A percentile compares a stretch with the other conserved stretches of the same genome.
phyloP scores from a whole-genome alignment of 2,797 vertebrate species.

The Sebastes vulpes region DNA sequence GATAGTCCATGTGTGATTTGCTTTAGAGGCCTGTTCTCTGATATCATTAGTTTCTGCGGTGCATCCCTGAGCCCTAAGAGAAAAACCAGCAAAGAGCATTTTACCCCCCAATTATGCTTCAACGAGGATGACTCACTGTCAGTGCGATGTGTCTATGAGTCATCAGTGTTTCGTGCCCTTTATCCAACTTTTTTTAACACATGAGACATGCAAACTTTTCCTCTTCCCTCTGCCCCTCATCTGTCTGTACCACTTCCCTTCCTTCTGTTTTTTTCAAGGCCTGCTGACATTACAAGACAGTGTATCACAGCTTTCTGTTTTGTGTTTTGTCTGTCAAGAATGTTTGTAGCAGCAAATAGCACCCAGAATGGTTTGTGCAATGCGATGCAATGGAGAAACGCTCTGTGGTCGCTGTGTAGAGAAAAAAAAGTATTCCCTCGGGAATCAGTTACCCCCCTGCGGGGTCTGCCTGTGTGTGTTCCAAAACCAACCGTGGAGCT shows the following conservation, averaged over 20 bases:
- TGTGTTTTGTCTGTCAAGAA: constrained; percentile 5
- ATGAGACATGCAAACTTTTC: constrained; percentile 23
- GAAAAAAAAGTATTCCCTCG: constrained; percentile 46
- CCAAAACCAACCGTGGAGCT: constrained; percentile 35
- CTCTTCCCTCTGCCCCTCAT: not conserved
- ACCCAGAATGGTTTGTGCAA: constrained; percentile 44
- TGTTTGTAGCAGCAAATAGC: constrained; percentile 27
- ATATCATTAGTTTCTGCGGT: constrained; percentile 44
- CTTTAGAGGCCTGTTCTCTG: constrained; percentile 31
- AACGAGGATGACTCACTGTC: constrained; percentile 69
- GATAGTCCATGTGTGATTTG: constrained; percentile 1
- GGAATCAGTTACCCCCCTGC: constrained; percentile 54
- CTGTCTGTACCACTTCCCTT: constrained; percentile 8
- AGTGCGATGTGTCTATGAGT: constrained; percentile 51
- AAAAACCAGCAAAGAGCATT: constrained; percentile 50
- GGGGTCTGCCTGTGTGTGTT: constrained; percentile 63
- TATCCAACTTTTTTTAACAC: constrained; percentile 34
- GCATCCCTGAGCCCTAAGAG: constrained; percentile 53
- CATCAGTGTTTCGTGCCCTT: constrained; percentile 39
- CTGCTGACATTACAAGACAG: constrained; percentile 16
- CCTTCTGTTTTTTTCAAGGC: not conserved
- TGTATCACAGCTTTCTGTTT: constrained; percentile 29
- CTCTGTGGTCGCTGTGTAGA: constrained; percentile 42
- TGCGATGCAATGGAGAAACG: constrained; percentile 17
- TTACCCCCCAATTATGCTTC: constrained; percentile 59